Evolutionary conservation across 2,797 vertebrate genomes (phyloP).

Genomic region (Numenius phaeopus): DNA sequence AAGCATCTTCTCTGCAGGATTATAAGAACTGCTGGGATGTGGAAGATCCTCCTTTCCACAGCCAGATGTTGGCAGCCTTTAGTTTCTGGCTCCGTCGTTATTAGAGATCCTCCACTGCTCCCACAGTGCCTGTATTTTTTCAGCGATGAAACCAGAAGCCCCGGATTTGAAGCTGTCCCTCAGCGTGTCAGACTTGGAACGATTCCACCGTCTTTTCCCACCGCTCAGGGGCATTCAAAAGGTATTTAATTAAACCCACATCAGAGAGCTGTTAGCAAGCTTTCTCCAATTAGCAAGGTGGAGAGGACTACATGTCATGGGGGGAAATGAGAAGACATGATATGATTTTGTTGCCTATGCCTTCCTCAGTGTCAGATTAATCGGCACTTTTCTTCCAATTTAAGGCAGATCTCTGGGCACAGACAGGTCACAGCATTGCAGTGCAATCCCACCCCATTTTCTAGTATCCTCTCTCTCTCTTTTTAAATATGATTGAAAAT

Average conservation of each 20-base stretch:
- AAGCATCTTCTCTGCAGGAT: neutral
- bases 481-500: constrained; percentile 6
- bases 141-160: neutral
- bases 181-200: constrained; percentile 6
- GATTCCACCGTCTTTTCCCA: neutral
- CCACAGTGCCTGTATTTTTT: neutral
- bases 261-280: constrained; percentile 35
- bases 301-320: neutral
- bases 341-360: constrained; percentile 2
- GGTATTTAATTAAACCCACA: constrained; percentile 57
- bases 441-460: constrained; percentile 36
- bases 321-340: constrained; percentile 17
- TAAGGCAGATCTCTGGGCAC: constrained; percentile 24
- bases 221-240: neutral
- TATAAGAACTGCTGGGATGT: neutral
- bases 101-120: neutral
- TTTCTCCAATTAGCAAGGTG: constrained; percentile 52
- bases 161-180: neutral
- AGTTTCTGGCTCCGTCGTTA: neutral
- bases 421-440: neutral
- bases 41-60: neutral
- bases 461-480: neutral
- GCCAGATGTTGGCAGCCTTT: neutral
- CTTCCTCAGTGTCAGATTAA: constrained; percentile 38
- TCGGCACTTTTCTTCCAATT: constrained; percentile 60